Conservation (phyloP, 2,797 vertebrate species). For the Catharus ustulatus region DNA sequence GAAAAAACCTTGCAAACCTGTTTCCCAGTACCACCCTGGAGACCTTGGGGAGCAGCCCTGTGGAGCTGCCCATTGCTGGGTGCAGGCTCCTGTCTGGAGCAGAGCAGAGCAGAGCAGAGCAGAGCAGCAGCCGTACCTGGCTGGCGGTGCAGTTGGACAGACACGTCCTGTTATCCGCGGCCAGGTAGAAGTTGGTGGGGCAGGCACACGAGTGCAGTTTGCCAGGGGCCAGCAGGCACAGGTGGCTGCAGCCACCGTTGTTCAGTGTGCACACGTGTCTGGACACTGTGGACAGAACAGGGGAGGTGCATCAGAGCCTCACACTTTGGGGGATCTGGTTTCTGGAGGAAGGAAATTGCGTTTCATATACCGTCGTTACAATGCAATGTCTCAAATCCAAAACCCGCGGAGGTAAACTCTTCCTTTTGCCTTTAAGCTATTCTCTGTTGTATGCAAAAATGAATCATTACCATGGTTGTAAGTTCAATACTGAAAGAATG, state of each 20-base stretch:
- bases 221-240: slow-evolving; percentile 91
- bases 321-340: neutral
- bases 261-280: slow-evolving; percentile 87
- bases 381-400: neutral
- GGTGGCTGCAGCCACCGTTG: slow-evolving; percentile 95
- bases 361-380: neutral
- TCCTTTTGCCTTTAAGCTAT: neutral
- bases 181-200: slow-evolving; percentile 96
- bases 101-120: too few relatives aligned
- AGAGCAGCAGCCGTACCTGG: slow-evolving; percentile 78
- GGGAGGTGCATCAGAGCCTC: neutral
- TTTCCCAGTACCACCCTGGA: neutral
- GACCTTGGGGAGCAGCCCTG: neutral
- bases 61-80: neutral
- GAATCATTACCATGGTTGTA: neutral
- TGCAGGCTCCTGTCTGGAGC: neutral
- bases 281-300: slow-evolving; percentile 78
- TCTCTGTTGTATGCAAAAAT: neutral
- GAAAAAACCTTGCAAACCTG: neutral
- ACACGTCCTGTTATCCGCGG: slow-evolving; percentile 90
- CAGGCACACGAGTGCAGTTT: slow-evolving; percentile 89
- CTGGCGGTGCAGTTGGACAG: slow-evolving; percentile 97
- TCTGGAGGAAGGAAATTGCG: neutral
- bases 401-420: neutral
- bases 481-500: neutral